Conservation (phyloP, 2,888 invertebrate genomes). For the Silvanus unidentatus region DNA sequence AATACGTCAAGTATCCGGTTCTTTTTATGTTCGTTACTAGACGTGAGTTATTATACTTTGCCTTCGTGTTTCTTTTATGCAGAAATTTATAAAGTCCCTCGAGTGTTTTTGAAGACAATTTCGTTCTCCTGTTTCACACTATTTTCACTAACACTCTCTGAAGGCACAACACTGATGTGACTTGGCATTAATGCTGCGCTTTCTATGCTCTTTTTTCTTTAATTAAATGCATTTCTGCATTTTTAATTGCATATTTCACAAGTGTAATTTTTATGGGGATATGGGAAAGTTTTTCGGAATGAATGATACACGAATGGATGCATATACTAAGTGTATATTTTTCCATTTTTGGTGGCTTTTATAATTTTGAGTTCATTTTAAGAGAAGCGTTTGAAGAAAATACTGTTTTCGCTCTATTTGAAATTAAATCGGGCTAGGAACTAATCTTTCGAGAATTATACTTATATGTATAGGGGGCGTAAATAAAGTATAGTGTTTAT, state of each 20-base stretch:
- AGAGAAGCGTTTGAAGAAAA: too few relatives aligned
- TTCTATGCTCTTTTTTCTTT: constrained; percentile 25
- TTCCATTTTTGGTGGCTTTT: not conserved
- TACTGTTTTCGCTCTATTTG: too few relatives aligned
- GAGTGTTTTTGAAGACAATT: constrained; percentile 35
- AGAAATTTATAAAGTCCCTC: constrained; percentile 32
- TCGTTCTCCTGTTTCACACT: constrained; percentile 30
- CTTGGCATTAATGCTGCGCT: not conserved
- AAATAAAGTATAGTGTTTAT: too few relatives aligned
- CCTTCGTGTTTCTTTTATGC: constrained; percentile 28
- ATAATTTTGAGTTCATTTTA: too few relatives aligned
- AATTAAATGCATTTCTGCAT: constrained; percentile 32
- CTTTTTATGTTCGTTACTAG: constrained; percentile 9
- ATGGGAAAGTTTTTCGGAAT: too few relatives aligned
- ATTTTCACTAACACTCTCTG: constrained; percentile 9
- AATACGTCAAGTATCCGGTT: too few relatives aligned
- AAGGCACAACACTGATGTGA: not conserved
- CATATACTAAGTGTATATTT: too few relatives aligned
- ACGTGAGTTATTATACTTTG: constrained; percentile 33
- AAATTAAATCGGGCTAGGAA: too few relatives aligned
- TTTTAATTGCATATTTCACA: constrained; percentile 29
- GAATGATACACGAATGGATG: too few relatives aligned
- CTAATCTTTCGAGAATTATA: too few relatives aligned
- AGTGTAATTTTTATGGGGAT: too few relatives aligned
- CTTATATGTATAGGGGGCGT: too few relatives aligned